These are phyloP conservation scores for Morelia viridis DNA, from an alignment of 2,797 vertebrate species.

Conservation along the genomic window DNA sequence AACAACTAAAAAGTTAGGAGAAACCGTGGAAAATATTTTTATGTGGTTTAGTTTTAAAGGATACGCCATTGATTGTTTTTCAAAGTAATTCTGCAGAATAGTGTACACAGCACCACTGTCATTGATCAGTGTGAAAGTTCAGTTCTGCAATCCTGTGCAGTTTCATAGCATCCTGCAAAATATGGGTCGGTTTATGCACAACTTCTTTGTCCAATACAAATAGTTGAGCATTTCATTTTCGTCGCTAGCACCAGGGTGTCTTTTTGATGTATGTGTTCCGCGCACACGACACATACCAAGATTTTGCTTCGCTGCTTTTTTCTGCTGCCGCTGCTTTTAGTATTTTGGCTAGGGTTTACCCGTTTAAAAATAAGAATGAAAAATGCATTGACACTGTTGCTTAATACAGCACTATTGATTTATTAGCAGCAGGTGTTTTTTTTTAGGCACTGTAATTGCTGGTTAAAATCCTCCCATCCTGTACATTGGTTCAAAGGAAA, in stretches of 20 bases:
- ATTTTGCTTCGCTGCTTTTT: conserved; percentile 21
- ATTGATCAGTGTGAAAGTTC: not conserved
- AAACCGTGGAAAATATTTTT: not conserved
- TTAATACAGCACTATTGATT: conserved; percentile 33
- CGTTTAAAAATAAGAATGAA: conserved; percentile 39
- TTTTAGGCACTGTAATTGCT: conserved; percentile 4
- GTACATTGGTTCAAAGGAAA: not conserved
- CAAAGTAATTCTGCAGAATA: not conserved
- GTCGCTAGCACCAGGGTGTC: conserved; percentile 9
- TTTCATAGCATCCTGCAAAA: not conserved
- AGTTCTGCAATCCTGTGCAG: not conserved
- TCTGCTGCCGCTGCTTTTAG: conserved; percentile 1
- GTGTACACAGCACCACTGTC: not conserved
- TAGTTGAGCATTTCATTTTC: conserved; percentile 26
- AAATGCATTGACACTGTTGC: conserved; percentile 30
- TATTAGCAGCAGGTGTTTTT: conserved; percentile 26
- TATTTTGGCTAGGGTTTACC: conserved; percentile 27
- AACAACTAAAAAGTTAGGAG: not conserved
- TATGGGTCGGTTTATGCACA: not conserved
- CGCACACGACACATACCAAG: not conserved
- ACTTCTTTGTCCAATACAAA: conserved; percentile 10
- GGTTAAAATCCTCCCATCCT: not conserved
- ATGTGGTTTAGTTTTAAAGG: not conserved
- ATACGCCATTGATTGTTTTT: not conserved
- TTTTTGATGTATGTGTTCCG: conserved; percentile 38